A percentile compares a stretch with the other conserved stretches of the same genome.
Evolutionary conservation across 2,113 vertebrate species (phyloP).

Genomic region (Boleophthalmus pectinirostris): DNA sequence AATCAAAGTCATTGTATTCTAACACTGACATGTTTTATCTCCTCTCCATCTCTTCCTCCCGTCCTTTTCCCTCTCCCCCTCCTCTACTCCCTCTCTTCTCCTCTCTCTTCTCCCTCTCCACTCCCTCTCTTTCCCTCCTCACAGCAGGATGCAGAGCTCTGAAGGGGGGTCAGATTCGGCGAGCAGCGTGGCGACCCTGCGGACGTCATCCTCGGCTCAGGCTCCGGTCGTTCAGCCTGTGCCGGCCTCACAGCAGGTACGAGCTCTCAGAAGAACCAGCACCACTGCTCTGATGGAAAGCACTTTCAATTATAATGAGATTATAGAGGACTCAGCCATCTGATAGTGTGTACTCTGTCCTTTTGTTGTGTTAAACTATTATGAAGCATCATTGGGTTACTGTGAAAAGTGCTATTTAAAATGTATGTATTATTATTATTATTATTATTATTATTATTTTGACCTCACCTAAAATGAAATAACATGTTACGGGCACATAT

Average conservation of each 20-base stretch:
- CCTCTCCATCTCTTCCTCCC: slow-evolving; percentile 27
- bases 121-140: slow-evolving; percentile 38
- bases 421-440: no score
- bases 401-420: no score
- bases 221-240: slow-evolving; percentile 90
- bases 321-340: neutral
- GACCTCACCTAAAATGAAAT: neutral
- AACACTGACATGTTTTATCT: no score
- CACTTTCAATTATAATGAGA: slow-evolving; percentile 4
- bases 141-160: slow-evolving; percentile 91
- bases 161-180: slow-evolving; percentile 87
- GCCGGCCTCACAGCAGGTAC: slow-evolving; percentile 94
- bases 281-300: slow-evolving; percentile 2
- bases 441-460: neutral
- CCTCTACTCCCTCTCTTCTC: slow-evolving; percentile 8
- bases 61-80: no score
- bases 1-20: no score
- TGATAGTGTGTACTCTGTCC: neutral
- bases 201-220: slow-evolving; percentile 83
- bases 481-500: neutral
- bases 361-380: no score
- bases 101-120: no score
- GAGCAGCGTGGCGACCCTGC: slow-evolving; percentile 82
- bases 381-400: no score
- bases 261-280: neutral